Base-by-base conservation (phyloP, 2,797 vertebrate genomes). In the Sebastes oblongus region DNA sequence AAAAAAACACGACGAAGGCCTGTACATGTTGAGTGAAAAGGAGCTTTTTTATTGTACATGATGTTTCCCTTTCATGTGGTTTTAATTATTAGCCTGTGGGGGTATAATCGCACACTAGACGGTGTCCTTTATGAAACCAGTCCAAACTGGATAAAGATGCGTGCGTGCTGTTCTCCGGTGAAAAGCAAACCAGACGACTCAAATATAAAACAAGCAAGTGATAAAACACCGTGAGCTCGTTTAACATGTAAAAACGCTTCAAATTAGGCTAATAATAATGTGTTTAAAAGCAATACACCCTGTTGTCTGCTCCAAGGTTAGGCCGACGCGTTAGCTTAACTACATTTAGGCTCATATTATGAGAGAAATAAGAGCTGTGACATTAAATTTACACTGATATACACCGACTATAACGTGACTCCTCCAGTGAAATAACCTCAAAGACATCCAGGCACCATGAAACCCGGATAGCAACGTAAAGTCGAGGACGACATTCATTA, bases 121-220 rank as follows among this genome's bases (percentile, higher is more conserved):
- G 34, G 76, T 77, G 79, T 90, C 85, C 85, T 76, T 52, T 88
- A 91, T 84, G 69, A 81, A 95, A 94, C 94, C 95, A 93, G 94
- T 94, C 89, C 79, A 80, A 92, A 93, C 94, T 92, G 94, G 92
- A 94, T 92, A 56, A 55, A 68, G 81, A 85, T 88, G 86, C 88
- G 90, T 88, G 87, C 87, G 78, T 83, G 87, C 67, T 46, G 14
- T 42, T 42, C 75, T 85, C 70, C 13, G 42, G 25, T 36, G 39
- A 77, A 73, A 25, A 25, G 56, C 69, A 52, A 52, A 58, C 10
- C 25, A 46, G 73, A 74, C 29, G 50, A 66, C 22, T 58, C 59
- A 56, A 71, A 50, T 50, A 52, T 50, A 55, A 60, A 75, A 77
- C 27, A 77, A 36, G 24, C 36, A 20, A 7, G 13, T 10, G 59